Evolutionary conservation across 2,797 vertebrate species (phyloP).

Genomic region (Myotis pilosus): DNA sequence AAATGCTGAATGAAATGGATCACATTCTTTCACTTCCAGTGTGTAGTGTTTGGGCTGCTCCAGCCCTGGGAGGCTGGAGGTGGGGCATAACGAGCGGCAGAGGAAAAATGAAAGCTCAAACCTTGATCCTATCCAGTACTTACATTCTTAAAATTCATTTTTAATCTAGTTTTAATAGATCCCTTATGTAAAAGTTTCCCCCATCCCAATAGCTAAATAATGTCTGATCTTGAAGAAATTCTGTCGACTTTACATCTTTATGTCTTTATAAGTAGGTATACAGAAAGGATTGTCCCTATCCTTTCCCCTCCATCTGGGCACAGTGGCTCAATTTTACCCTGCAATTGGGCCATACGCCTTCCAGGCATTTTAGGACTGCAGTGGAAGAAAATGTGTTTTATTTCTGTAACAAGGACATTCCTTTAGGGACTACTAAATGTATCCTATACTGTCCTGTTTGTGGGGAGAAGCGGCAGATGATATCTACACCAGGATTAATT

Average conservation of each 20-base stretch:
- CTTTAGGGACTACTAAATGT: constrained; percentile 48
- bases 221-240: background rate
- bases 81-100: background rate
- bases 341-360: constrained; percentile 39
- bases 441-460: background rate
- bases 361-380: background rate
- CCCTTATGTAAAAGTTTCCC: background rate
- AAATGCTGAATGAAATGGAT: background rate
- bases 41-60: background rate
- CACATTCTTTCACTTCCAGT: background rate
- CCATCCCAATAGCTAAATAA: background rate
- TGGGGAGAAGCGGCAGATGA: background rate
- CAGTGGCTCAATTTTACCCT: background rate
- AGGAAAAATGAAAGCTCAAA: background rate
- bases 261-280: background rate
- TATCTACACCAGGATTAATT: background rate
- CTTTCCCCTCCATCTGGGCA: background rate
- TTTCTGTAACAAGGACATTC: constrained; percentile 60
- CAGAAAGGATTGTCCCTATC: background rate
- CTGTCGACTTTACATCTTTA: background rate
- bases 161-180: background rate
- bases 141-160: background rate
- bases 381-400: constrained; percentile 33
- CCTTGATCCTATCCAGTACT: background rate
- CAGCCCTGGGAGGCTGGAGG: fast-evolving